These are phyloP conservation scores for Drosophila percnosoma DNA, from an alignment of 2,888 invertebrate species.

Conservation along the genomic window DNA sequence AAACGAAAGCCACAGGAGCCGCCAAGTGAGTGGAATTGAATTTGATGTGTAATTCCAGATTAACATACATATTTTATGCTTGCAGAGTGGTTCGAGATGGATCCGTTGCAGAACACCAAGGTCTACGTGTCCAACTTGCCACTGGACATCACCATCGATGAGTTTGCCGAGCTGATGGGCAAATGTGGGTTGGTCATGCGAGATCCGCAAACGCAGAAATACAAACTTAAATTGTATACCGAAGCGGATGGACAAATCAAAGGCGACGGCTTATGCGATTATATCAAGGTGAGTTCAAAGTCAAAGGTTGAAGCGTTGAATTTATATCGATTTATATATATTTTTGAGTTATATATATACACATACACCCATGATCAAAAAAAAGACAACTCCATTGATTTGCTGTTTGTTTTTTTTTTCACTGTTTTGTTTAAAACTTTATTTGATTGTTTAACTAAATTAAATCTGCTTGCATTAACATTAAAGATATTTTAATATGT, in stretches of 20 bases:
- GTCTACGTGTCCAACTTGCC: slow-evolving; percentile 98
- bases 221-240: slow-evolving; percentile 96
- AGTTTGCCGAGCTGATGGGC: slow-evolving; percentile 95
- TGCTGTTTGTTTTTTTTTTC: slow-evolving; percentile 29
- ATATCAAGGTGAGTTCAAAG: slow-evolving; percentile 91
- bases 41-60: background rate
- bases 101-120: slow-evolving; percentile 95
- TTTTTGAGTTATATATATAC: background rate
- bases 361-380: background rate
- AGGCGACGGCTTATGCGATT: slow-evolving; percentile 98
- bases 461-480: slow-evolving; percentile 67
- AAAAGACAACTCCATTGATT: background rate
- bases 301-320: background rate
- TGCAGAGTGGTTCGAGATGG: slow-evolving; percentile 96
- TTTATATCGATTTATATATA: background rate
- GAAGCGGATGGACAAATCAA: slow-evolving; percentile 93
- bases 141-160: slow-evolving; percentile 93
- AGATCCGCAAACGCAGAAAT: slow-evolving; percentile 91
- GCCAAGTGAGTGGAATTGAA: slow-evolving; percentile 78
- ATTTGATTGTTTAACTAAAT: slow-evolving; percentile 69
- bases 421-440: slow-evolving; percentile 72
- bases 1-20: slow-evolving; percentile 86
- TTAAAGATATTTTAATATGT: slow-evolving; percentile 59
- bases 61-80: background rate
- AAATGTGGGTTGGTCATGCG: slow-evolving; percentile 98